Evolutionary conservation across 2,888 invertebrate genomes (phyloP).

Genomic region (Ceramica pisi): DNA sequence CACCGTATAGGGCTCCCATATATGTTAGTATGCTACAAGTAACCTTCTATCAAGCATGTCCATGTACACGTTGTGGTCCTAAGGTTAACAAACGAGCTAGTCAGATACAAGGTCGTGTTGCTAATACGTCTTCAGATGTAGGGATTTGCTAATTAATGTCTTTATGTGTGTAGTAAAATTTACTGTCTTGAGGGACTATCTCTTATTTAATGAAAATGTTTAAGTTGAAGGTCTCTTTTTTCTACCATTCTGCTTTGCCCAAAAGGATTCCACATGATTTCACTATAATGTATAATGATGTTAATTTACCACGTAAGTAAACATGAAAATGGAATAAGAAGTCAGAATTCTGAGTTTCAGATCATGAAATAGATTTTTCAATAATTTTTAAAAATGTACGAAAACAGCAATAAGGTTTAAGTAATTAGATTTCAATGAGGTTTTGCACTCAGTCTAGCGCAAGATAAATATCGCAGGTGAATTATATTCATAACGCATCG

Average conservation of each 20-base stretch:
- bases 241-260: no score
- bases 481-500: no score
- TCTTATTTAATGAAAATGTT: neutral
- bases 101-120: neutral
- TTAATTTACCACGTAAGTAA: no score
- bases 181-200: neutral
- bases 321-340: no score
- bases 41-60: neutral
- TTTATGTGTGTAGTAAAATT: neutral
- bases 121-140: constrained; percentile 7
- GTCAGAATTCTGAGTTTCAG: neutral
- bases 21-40: neutral
- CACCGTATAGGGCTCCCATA: neutral
- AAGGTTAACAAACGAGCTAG: neutral
- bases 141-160: neutral
- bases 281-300: no score
- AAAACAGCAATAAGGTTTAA: no score
- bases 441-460: no score
- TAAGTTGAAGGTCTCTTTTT: no score
- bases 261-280: no score
- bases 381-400: no score
- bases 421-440: no score
- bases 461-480: no score
- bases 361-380: neutral
- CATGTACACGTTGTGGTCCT: neutral